Percentiles rank a stretch among this genome's conserved stretches.
Evolutionary conservation across 2,797 vertebrate genomes (phyloP).

Genomic region (Sebastes matsubarae): DNA sequence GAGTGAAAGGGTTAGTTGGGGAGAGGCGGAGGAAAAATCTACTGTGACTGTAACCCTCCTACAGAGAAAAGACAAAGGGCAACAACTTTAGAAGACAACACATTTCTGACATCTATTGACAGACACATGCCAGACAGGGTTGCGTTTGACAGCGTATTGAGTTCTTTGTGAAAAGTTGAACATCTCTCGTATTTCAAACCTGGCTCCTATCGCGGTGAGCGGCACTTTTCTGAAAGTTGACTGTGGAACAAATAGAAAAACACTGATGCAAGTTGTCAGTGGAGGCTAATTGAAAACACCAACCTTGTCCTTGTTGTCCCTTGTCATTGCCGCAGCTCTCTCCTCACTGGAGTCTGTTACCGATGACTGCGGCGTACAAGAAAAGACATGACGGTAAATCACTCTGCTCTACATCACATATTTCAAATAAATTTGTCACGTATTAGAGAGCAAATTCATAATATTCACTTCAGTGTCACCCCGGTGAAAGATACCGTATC

Average conservation of each 20-base stretch:
- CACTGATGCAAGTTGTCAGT: neutral
- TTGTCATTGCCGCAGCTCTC: slow-evolving; percentile 40
- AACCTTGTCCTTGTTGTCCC: slow-evolving; percentile 77
- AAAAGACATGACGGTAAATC: slow-evolving; percentile 59
- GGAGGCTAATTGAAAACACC: slow-evolving; percentile 42
- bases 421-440: slow-evolving; percentile 25
- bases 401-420: neutral
- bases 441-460: slow-evolving; percentile 13
- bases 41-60: slow-evolving; percentile 92
- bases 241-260: neutral
- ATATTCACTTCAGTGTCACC: slow-evolving; percentile 39
- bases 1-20: slow-evolving; percentile 98
- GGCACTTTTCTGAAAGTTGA: neutral
- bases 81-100: slow-evolving; percentile 71
- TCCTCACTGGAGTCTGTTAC: slow-evolving; percentile 72
- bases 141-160: neutral
- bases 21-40: slow-evolving; percentile 92
- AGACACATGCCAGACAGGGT: neutral
- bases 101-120: slow-evolving; percentile 35
- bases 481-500: slow-evolving; percentile 19
- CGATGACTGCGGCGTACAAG: slow-evolving; percentile 61
- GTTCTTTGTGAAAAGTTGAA: neutral
- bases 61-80: slow-evolving; percentile 90
- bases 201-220: neutral
- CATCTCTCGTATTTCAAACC: neutral